Conservation (phyloP, 2,113 vertebrate genomes). For the Plotosus lineatus region DNA sequence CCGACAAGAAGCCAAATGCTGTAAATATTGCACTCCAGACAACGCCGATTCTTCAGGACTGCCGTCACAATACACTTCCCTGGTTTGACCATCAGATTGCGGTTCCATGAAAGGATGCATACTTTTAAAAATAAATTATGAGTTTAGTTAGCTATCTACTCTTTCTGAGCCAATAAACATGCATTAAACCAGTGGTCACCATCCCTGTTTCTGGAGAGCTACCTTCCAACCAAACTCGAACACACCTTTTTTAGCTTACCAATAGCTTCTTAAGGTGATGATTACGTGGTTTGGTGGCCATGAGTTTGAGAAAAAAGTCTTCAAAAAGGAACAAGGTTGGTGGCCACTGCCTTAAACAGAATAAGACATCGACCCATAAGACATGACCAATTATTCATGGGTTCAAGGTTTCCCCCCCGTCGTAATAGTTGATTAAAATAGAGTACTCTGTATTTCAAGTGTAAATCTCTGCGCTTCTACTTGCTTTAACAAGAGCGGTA, state of each 20-base stretch:
- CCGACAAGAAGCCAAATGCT: not conserved
- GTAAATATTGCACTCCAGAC: not conserved
- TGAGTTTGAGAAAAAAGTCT: too few relatives aligned
- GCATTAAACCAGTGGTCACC: too few relatives aligned
- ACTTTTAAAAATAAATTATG: too few relatives aligned
- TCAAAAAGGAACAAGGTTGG: too few relatives aligned
- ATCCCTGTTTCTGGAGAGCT: too few relatives aligned
- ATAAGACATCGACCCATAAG: not conserved
- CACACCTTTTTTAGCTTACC: too few relatives aligned
- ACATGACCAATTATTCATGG: not conserved
- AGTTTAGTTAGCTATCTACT: too few relatives aligned
- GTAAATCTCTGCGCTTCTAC: not conserved
- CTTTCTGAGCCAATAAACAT: not conserved
- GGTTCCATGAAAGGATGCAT: not conserved
- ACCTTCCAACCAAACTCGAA: too few relatives aligned
- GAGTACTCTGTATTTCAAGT: not conserved
- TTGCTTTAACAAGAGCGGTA: not conserved
- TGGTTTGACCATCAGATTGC: not conserved
- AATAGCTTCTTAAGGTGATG: too few relatives aligned
- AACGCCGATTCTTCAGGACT: not conserved
- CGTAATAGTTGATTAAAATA: not conserved
- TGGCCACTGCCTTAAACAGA: not conserved
- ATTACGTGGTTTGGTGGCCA: too few relatives aligned
- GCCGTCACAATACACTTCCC: not conserved
- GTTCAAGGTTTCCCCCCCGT: not conserved